Evolutionary conservation across 2,888 invertebrate genomes (phyloP).

Genomic region (Cosmorhoe ocellata): DNA sequence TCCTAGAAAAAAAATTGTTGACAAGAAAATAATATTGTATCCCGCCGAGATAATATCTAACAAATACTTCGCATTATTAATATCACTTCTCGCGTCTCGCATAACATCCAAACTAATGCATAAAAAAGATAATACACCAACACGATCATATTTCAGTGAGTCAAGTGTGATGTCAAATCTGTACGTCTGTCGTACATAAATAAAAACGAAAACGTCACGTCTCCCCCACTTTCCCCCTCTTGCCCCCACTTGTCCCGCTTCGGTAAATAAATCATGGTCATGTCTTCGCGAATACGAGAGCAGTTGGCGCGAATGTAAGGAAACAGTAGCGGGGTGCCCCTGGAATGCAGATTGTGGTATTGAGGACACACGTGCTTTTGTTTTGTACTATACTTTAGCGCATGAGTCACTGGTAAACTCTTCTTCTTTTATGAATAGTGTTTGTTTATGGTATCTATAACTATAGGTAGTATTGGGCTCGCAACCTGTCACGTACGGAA

Average conservation of each 20-base stretch:
- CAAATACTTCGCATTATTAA: too few species aligned
- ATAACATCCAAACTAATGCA: constrained; percentile 20
- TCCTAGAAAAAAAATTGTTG: too few species aligned
- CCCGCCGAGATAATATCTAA: not conserved
- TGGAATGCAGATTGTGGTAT: constrained; percentile 60
- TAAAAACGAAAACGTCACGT: constrained; percentile 47
- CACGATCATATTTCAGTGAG: constrained; percentile 45
- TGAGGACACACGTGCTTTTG: constrained; percentile 35
- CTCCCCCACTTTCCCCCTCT: constrained; percentile 25
- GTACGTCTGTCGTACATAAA: constrained; percentile 57
- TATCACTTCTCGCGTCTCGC: not conserved
- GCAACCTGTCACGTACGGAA: too few species aligned
- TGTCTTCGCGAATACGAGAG: constrained; percentile 53
- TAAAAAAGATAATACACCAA: constrained; percentile 25
- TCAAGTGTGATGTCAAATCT: constrained; percentile 57
- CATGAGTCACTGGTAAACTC: too few species aligned
- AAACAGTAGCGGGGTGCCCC: constrained; percentile 62
- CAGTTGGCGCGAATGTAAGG: constrained; percentile 58
- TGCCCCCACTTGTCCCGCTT: constrained; percentile 27
- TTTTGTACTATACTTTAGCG: not conserved
- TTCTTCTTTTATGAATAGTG: too few species aligned
- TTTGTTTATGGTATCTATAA: too few species aligned
- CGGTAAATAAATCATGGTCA: constrained; percentile 64
- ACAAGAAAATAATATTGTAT: too few species aligned
- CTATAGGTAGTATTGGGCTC: too few species aligned